Evolutionary conservation across 2,113 vertebrate genomes (phyloP).

Genomic region (Vanacampus margaritifer): DNA sequence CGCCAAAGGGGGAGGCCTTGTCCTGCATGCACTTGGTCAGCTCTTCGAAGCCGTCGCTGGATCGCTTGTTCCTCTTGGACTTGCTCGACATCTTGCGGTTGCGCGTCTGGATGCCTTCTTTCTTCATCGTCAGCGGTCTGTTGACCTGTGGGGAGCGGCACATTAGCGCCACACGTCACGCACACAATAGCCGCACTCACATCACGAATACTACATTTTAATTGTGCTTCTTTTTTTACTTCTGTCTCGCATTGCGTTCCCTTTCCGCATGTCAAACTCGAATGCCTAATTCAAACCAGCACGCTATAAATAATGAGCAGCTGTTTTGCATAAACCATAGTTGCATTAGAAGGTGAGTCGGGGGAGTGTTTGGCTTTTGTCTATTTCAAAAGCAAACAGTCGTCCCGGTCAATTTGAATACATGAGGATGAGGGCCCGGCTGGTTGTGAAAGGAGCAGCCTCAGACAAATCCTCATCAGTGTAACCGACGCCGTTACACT

Average conservation of each 20-base stretch:
- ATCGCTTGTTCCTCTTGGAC: slow-evolving; percentile 94
- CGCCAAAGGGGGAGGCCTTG: slow-evolving; percentile 87
- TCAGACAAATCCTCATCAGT: slow-evolving; percentile 75
- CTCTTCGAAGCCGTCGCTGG: slow-evolving; percentile 89
- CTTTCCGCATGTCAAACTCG: background rate
- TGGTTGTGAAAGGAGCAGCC: slow-evolving; percentile 66
- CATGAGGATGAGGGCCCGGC: slow-evolving; percentile 67
- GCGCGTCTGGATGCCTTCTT: slow-evolving; percentile 98
- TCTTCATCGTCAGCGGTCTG: slow-evolving; percentile 99
- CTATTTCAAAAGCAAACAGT: slow-evolving; percentile 66
- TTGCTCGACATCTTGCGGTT: slow-evolving; percentile 99
- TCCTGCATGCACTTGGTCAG: slow-evolving; percentile 98
- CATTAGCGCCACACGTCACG: slow-evolving; percentile 38
- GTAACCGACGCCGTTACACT: slow-evolving; percentile 73
- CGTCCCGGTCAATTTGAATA: slow-evolving; percentile 63
- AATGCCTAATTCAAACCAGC: slow-evolving; percentile 18
- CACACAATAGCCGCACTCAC: slow-evolving; percentile 46
- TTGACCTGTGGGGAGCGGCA: slow-evolving; percentile 84
- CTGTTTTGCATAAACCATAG: slow-evolving; percentile 59
- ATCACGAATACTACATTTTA: slow-evolving; percentile 13
- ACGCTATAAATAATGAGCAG: slow-evolving; percentile 52
- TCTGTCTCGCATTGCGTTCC: slow-evolving; percentile 4
- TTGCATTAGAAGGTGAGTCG: slow-evolving; percentile 44
- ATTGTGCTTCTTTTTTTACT: slow-evolving; percentile 5
- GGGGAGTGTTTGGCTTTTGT: slow-evolving; percentile 60